phyloP scores from a whole-genome alignment of 2,113 vertebrate species.

The Bos javanicus region DNA sequence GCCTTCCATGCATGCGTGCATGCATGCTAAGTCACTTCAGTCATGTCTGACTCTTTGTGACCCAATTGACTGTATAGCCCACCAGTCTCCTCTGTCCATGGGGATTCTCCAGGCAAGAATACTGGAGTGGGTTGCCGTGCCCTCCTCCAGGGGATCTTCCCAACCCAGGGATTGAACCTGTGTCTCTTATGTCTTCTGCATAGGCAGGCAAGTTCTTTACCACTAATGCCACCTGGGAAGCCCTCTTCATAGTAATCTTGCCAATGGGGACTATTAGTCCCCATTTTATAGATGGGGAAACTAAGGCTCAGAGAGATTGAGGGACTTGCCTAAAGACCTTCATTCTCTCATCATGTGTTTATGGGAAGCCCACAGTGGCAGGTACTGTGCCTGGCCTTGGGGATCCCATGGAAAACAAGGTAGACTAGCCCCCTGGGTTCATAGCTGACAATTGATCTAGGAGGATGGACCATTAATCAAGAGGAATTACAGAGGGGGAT shows the following conservation, averaged over 20 bases:
- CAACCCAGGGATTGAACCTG: not conserved
- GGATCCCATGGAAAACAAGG: not conserved
- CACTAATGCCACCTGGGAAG: not conserved
- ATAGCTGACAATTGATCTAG: not conserved
- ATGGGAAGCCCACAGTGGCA: not conserved
- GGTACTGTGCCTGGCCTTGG: not conserved
- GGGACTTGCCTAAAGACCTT: not conserved
- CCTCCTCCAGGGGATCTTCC: not conserved
- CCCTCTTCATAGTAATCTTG: not conserved
- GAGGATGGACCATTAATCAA: not conserved
- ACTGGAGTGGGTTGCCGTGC: not conserved
- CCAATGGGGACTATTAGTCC: not conserved
- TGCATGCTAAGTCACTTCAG: not conserved
- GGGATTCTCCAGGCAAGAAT: not conserved
- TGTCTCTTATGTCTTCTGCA: not conserved
- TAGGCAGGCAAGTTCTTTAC: not conserved
- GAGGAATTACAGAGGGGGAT: not conserved
- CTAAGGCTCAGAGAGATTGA: not conserved
- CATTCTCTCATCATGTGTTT: not conserved
- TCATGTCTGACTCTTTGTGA: rapidly evolving
- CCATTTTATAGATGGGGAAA: not conserved
- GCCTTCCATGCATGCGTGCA: not conserved
- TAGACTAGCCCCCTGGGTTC: not conserved
- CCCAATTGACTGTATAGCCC: not conserved
- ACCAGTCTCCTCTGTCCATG: not conserved